Percentiles rank a stretch among this genome's conserved stretches.
phyloP scores from a whole-genome alignment of 2,113 vertebrate species.

The Phoxinus phoxinus region DNA sequence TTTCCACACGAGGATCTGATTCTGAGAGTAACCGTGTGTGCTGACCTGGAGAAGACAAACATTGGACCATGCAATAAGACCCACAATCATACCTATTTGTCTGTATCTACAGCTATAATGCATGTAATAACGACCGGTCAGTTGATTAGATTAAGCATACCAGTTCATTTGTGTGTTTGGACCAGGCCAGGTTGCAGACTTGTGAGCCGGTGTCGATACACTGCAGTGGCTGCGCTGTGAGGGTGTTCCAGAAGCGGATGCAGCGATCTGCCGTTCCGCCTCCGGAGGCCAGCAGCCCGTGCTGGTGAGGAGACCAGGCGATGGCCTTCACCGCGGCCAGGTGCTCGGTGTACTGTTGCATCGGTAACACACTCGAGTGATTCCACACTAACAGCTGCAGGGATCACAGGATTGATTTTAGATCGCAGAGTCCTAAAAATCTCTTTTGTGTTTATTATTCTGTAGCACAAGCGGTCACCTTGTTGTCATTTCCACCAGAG shows the following conservation, averaged over 20 bases:
- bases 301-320: conserved; percentile 97
- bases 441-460: too few relatives aligned
- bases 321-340: conserved; percentile 97
- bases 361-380: conserved; percentile 92
- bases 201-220: conserved; percentile 97
- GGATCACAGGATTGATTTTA: background rate
- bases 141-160: conserved; percentile 65
- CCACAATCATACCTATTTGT: background rate
- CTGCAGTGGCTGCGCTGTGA: conserved; percentile 94
- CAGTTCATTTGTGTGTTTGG: conserved; percentile 96
- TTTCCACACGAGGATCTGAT: conserved; percentile 99
- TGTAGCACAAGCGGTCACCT: conserved; percentile 74
- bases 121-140: background rate
- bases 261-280: conserved; percentile 96
- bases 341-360: conserved; percentile 97
- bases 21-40: conserved; percentile 98
- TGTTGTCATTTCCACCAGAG: conserved; percentile 97
- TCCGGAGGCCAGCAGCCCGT: conserved; percentile 91
- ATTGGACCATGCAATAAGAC: background rate
- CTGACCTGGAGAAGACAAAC: conserved; percentile 82
- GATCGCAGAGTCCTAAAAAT: background rate
- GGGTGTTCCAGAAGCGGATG: conserved; percentile 99
- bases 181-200: conserved; percentile 99
- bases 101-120: background rate
- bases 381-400: conserved; percentile 95